Conservation (phyloP, 2,797 vertebrate genomes). For the Okamejei kenojei region DNA sequence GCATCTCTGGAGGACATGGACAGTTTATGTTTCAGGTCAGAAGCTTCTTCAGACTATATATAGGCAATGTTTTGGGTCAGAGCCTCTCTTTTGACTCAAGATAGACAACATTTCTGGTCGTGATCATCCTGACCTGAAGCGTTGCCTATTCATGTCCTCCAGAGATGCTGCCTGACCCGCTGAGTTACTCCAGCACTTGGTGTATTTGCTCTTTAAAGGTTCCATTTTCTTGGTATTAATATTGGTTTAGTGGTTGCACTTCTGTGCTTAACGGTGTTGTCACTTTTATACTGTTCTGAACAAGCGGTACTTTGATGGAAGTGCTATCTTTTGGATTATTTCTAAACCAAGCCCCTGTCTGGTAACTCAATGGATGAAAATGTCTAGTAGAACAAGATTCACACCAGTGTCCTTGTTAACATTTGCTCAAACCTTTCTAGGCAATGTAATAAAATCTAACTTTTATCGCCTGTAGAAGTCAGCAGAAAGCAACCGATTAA, state of each 20-base stretch:
- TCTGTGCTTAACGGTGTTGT: background rate
- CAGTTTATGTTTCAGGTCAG: no score
- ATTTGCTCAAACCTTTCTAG: background rate
- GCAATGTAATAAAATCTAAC: background rate
- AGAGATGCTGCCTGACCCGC: no score
- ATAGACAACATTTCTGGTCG: no score
- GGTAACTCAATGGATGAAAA: background rate
- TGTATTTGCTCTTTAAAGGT: background rate
- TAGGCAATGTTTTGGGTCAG: no score
- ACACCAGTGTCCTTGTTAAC: background rate
- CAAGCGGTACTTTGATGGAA: background rate
- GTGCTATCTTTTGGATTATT: background rate
- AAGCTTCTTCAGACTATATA: no score
- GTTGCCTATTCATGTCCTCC: no score
- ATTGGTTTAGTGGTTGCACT: background rate
- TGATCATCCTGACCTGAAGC: no score
- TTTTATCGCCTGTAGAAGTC: background rate
- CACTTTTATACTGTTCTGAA: background rate
- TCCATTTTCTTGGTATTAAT: background rate
- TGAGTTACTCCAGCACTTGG: no score
- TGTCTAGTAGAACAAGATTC: background rate
- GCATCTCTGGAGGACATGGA: no score
- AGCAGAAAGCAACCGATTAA: background rate
- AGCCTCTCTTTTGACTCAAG: no score
- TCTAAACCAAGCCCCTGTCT: background rate